Evolutionary conservation across 35 echinoderm and acorn worm genomes (phyloP).

Genomic region (Heliocidaris tuberculata): DNA sequence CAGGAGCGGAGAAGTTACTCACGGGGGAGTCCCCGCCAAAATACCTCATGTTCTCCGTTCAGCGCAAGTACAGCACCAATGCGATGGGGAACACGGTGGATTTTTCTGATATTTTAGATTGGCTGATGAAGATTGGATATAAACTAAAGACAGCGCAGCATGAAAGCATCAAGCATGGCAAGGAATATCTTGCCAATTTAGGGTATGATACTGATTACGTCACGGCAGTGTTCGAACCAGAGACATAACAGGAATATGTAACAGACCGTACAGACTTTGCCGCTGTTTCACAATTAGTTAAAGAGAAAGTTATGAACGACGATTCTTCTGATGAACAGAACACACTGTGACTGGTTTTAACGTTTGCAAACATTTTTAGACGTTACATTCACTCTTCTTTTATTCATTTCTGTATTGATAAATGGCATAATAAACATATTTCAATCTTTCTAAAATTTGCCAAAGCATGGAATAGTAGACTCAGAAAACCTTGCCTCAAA

Average conservation of each 20-base stretch:
- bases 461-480: no score
- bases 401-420: no score
- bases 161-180: slow-evolving; percentile 38
- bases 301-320: no score
- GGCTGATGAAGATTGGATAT: slow-evolving; percentile 56
- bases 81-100: slow-evolving; percentile 9
- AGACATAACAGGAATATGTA: not conserved
- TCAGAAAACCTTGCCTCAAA: no score
- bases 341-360: no score
- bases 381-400: no score
- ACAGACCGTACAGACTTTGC: no score
- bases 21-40: slow-evolving; percentile 34
- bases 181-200: slow-evolving; percentile 36
- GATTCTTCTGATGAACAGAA: no score
- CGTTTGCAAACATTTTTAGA: no score
- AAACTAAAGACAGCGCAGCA: slow-evolving; percentile 30
- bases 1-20: slow-evolving; percentile 47
- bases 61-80: slow-evolving; percentile 36
- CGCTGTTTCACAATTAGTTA: no score
- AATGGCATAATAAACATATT: no score
- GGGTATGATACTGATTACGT: slow-evolving; percentile 47
- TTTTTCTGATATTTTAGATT: slow-evolving; percentile 47
- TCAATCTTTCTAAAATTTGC: no score
- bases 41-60: slow-evolving; percentile 55
- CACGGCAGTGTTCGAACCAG: not conserved